Percentiles rank a stretch among this genome's conserved stretches.
Conservation (phyloP, 92 coral and sea anemone genomes). For the Porites divaricata region DNA sequence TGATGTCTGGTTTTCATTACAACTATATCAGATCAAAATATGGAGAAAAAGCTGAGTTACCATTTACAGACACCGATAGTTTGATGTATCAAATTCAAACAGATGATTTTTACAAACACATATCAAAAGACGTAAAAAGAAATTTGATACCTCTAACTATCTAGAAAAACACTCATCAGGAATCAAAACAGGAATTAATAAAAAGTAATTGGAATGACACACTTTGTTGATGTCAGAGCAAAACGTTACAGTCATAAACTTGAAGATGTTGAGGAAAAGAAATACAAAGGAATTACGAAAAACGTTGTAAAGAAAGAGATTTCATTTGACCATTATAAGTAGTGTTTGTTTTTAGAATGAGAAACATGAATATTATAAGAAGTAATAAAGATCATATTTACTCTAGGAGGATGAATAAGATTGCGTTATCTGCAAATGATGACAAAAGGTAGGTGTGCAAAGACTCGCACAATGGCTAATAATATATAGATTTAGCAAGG, state of each 20-base stretch:
- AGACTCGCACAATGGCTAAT: too few species aligned
- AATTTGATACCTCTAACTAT: slow-evolving; percentile 24
- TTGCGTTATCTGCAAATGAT: slow-evolving; percentile 7
- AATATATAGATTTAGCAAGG: too few species aligned
- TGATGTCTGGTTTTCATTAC: too few species aligned
- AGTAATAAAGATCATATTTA: slow-evolving; percentile 22
- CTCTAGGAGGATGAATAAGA: slow-evolving; percentile 24
- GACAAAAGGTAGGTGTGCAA: too few species aligned
- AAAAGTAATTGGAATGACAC: slow-evolving; percentile 25
- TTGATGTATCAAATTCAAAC: slow-evolving; percentile 35
- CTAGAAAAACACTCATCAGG: slow-evolving; percentile 20
- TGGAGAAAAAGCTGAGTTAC: too few species aligned
- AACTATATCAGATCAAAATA: too few species aligned
- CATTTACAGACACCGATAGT: slow-evolving; percentile 33
- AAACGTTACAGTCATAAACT: slow-evolving; percentile 30
- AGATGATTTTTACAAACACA: slow-evolving; percentile 24
- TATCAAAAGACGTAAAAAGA: too few species aligned
- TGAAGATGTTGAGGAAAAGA: background rate
- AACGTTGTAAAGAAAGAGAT: slow-evolving; percentile 8
- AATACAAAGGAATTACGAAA: slow-evolving; percentile 33
- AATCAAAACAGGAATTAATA: background rate
- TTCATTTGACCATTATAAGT: slow-evolving; percentile 16
- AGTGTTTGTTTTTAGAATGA: slow-evolving; percentile 32
- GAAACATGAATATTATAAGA: slow-evolving; percentile 35
- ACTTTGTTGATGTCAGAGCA: slow-evolving; percentile 41